Base-by-base conservation (phyloP, 2,113 vertebrate species). In the Terrapene triunguis region DNA sequence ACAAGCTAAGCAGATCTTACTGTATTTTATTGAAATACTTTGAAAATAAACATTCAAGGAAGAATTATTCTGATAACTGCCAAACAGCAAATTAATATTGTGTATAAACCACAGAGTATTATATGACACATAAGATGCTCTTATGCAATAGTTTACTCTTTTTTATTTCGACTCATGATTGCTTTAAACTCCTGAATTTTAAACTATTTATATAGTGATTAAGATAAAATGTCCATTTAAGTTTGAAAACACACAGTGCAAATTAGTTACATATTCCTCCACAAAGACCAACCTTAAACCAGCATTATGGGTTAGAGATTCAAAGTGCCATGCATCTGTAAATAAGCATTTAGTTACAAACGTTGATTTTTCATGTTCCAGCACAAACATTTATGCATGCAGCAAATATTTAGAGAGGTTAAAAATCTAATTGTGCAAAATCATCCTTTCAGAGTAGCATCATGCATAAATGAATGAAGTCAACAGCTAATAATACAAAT, bases 1-100 rank as follows among this genome's bases (percentile, higher is more conserved):
- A 83, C 78, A 59, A 94, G 0, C 84, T 89, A 90, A 82, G 59
- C n/a, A 79, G 74, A 85, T 24, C 13, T 57, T 51, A 21, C 53
- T 94, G 88, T 86, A 92, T 94, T 92, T 89, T 82, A 81, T 78
- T 90, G 84, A 4, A 4, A 86, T 29, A 3, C 35, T 86, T 72
- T 82, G 5, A 82, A 87, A 87, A 85, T 92, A 76, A 90, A 84
- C 22, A 53, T 0, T 2, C 35, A 5, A 0, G 53, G 24, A 55
- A 22, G 44, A 42, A 95, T 89, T 50, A 92, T 72, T 55, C 86
- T 35, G 48, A 94, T 69, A 8, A 78, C 17, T 21, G 24, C 21
- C 54, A 80, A 27, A 83, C 35, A 84, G 94, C 85, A 84, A 91
- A 90, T 82, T 25, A 91, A 21, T 0, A 0, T n/a, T 38, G 42